Evolutionary conservation across 2,797 vertebrate genomes (phyloP), one percentile per base, ranked within the genome.

Genomic region (Sphenodon punctatus): DNA sequence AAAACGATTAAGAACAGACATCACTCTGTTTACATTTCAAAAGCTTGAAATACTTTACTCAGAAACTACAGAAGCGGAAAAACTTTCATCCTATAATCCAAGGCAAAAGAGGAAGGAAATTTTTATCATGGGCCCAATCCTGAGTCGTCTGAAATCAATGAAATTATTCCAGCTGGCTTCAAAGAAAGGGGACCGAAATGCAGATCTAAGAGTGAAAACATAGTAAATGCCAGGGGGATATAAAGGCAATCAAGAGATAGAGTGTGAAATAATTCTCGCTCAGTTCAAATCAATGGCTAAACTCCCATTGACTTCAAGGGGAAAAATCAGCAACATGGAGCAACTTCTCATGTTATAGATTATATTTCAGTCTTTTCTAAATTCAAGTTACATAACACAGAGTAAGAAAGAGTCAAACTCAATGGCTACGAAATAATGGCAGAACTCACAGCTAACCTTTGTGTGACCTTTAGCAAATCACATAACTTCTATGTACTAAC

Each of bases 251-350:
- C 34, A 46, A 69, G 41, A 8, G 34, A 14, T 75, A 73, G 64
- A 86, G 82, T 85, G 48, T 64, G 77, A 89, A 75, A 3, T 39
- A 39, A 39, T 39, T n/a, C n/a, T n/a, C n/a, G 19, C 49, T 88
- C 80, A 84, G 60, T 82, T 75, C 80, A 88, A 73, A 88, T 84
- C 36, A 60, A 69, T 72, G n/a, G n/a, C n/a, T n/a, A n/a, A n/a
- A n/a, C n/a, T n/a, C n/a, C n/a, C n/a, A n/a, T n/a, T n/a, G n/a
- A n/a, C n/a, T n/a, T n/a, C n/a, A n/a, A n/a, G n/a, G n/a, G n/a
- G n/a, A n/a, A n/a, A n/a, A n/a, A n/a, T n/a, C n/a, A n/a, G n/a
- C n/a, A n/a, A n/a, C n/a, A n/a, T n/a, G n/a, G n/a, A n/a, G n/a
- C n/a, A n/a, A n/a, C n/a, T n/a, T n/a, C n/a, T n/a, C n/a, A n/a